These are phyloP conservation scores for Megaceryle alcyon DNA, from an alignment of 2,797 vertebrate species.

Conservation along the genomic window DNA sequence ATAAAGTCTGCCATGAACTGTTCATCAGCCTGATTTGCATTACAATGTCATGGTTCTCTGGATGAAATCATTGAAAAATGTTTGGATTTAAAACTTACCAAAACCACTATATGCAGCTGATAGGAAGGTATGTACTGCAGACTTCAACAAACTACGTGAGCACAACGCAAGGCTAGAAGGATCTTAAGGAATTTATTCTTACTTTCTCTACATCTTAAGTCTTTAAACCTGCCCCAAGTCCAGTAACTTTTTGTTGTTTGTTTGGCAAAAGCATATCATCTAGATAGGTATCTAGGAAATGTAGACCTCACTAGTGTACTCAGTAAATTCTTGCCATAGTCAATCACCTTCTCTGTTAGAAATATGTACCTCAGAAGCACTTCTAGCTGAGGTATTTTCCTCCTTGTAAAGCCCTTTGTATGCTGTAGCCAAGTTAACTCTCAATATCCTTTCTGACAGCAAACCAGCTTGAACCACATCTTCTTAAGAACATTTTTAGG, in stretches of 20 bases:
- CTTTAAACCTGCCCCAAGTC: not conserved
- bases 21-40: not conserved
- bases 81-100: not conserved
- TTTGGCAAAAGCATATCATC: not conserved
- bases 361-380: not conserved
- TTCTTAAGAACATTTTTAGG: not conserved
- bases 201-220: not conserved
- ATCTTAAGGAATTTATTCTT: not conserved
- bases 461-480: not conserved
- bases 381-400: not conserved
- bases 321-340: not conserved
- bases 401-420: not conserved
- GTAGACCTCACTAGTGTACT: not conserved
- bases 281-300: not conserved
- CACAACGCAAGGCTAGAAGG: accelerated
- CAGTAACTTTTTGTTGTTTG: not conserved
- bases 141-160: accelerated
- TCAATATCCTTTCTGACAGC: not conserved
- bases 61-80: not conserved
- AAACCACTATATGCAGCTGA: not conserved
- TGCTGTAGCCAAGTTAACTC: not conserved
- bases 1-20: not conserved
- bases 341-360: not conserved
- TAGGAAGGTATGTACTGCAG: not conserved
- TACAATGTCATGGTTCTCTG: not conserved